Evolutionary conservation across 2,888 invertebrate genomes (phyloP).

Genomic region (Dendrolimus houi): DNA sequence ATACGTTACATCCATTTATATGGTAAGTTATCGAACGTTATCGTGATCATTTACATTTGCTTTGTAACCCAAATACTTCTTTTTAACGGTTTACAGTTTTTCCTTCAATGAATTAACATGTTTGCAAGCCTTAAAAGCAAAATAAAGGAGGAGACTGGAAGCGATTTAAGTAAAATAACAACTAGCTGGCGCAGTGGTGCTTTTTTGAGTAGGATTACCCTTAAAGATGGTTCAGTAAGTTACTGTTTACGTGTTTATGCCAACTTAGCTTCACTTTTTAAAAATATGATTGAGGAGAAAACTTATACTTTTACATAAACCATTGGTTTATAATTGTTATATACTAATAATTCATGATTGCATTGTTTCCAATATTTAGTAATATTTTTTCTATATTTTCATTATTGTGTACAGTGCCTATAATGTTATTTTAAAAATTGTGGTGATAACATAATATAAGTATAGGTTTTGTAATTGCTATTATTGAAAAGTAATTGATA

Average conservation of each 20-base stretch:
- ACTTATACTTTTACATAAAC: too few relatives aligned
- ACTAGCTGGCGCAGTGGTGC: conserved; percentile 68
- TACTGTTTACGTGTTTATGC: not conserved
- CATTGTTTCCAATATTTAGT: too few relatives aligned
- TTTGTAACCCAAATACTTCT: conserved; percentile 14
- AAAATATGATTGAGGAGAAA: too few relatives aligned
- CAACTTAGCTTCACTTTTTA: too few relatives aligned
- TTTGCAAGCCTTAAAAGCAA: conserved; percentile 92
- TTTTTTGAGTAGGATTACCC: conserved; percentile 68
- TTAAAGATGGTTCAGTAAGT: conserved; percentile 66
- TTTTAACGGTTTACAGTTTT: conserved; percentile 19
- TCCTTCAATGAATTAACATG: conserved; percentile 69
- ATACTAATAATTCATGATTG: too few relatives aligned
- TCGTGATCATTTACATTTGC: conserved; percentile 33
- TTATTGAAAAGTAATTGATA: too few relatives aligned
- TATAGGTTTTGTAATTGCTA: too few relatives aligned
- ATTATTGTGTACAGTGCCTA: too few relatives aligned
- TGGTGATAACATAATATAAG: too few relatives aligned
- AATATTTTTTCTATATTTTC: too few relatives aligned
- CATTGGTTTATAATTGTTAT: too few relatives aligned
- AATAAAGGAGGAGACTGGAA: conserved; percentile 92
- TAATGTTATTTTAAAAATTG: too few relatives aligned
- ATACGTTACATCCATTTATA: not conserved
- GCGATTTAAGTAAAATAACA: conserved; percentile 79
- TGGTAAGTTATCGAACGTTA: conserved; percentile 26